Base-by-base conservation (phyloP, 2,888 invertebrate species). In the Volucella inanis region DNA sequence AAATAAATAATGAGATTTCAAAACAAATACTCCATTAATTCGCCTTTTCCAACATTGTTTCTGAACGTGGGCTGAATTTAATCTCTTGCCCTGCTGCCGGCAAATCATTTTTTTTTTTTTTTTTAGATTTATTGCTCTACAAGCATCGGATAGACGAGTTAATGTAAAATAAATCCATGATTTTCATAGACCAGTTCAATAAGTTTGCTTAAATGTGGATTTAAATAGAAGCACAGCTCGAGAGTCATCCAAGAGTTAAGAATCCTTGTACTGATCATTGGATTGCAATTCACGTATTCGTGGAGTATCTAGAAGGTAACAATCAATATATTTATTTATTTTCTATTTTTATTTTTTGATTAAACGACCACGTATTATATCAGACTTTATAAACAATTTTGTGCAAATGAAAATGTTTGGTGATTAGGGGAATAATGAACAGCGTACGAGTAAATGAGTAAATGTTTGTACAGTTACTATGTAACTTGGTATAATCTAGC, bases 31-130 rank as follows among this genome's bases (percentile, higher is more conserved):
- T 4, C n/a, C n/a, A 31, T 14, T 6, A 8, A 41, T 71, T 61
- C 38, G 55, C 0, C 1, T 41, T 41, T 12, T 14, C 22, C 10
- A 3, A 8, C 54, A 12, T 10, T 55, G 41, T 50, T 41, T 49
- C 55, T 55, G 52, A 72, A 72, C 82, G 77, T 82, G 82, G 67
- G 54, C 77, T 54, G 65, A 67, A 67, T 72, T 11, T 72, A 59
- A 68, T 52, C 59, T 65, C 67, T 49, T n/a, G 54, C 15, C n/a
- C 38, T 18, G 49, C 12, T 12, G n/a, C 8, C 59, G 47, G 55
- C 22, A 55, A 45, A 14, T 45, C 45, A 15, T 55, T 55, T 67
- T 31, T 52, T 41, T 65, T 41, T 12, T 55, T 55, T 67, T 31
- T 52, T 41, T 65, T 41, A 49, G 76, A 71, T 41, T 45, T 31